Conservation (phyloP, 2,888 invertebrate species). For the Orchesella flavescens region DNA sequence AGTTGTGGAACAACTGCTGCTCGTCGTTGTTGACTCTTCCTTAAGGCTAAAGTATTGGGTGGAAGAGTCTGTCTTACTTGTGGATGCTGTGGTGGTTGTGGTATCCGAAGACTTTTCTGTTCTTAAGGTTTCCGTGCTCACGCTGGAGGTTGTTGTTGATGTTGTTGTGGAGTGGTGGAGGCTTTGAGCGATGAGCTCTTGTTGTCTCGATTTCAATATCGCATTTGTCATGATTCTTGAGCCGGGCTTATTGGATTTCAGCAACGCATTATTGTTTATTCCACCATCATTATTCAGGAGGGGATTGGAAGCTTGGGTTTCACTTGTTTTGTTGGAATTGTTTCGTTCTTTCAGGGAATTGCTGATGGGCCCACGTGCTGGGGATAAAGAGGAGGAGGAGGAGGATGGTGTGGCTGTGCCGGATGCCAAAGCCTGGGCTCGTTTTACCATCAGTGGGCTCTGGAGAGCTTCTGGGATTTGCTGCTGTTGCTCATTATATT, state of each 20-base stretch:
- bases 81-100: constrained; percentile 26
- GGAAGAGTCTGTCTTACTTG: constrained; percentile 47
- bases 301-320: not conserved
- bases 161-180: constrained; percentile 3
- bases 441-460: constrained; percentile 26
- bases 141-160: constrained; percentile 3
- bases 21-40: constrained; percentile 40
- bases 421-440: constrained; percentile 30
- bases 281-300: not conserved
- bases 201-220: constrained; percentile 63
- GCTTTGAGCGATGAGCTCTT: constrained; percentile 59
- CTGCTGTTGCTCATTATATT: not conserved
- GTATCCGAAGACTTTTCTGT: constrained; percentile 44
- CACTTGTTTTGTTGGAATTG: constrained; percentile 23
- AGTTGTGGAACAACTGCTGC: constrained; percentile 2
- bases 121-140: constrained; percentile 45
- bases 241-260: constrained; percentile 61
- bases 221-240: constrained; percentile 69
- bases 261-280: constrained; percentile 6
- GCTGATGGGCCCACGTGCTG: constrained; percentile 21
- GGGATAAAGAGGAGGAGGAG: constrained; percentile 30
- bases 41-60: constrained; percentile 55
- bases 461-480: not conserved
- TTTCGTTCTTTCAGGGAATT: not conserved
- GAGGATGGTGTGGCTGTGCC: constrained; percentile 30